Evolutionary conservation across 30 jellyfish, hydroid and myxozoan genomes (phyloP), one percentile per base, ranked within the genome.

Genomic region (Hydractinia symbiolongicarpus): DNA sequence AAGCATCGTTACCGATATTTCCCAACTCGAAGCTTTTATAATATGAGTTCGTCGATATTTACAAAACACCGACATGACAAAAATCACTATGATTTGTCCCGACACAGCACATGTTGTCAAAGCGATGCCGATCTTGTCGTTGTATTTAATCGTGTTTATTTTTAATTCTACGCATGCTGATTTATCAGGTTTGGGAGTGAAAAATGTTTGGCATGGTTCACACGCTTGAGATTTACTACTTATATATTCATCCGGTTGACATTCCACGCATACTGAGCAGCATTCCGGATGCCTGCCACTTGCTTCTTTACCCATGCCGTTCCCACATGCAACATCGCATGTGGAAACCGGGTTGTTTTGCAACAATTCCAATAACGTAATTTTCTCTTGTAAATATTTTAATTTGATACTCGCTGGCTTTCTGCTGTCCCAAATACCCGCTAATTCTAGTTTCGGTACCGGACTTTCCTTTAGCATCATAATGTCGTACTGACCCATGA

Each of bases 1-100:
- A 60, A 83, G 69, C 4, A 79, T 85, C 52, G 79, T 55, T 49
- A 66, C 78, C 8, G 89, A 82, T 68, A 80, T 68, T 67, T 83
- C 91, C 78, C 79, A 79, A 55, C 82, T 84, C 20, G 96, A 83
- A 40, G 96, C 96, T 5, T 90, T 85, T 11, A 89, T 90, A 11
- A 89, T 61, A 73, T 89, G 91, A 73, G 96, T 82, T 79, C 84
- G 50, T 61, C 86, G 58, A 84, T 89, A 79, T 55, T 19, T 66
- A 83, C 56, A 50, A 64, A 89, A 73, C 16, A 76, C 79, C 44
- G 66, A 51, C 55, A 52, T 53, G 7, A 83, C 54, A 9, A 83
- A n/a, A 4, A 66, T 13, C 51, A 80, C 90, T 8, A 66, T 54
- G 16, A 83, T 14, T 66, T 73, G 87, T 9, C 96, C 96, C 5